phyloP scores from a whole-genome alignment of 2,888 invertebrate species.

The Lasioglossum vierecki region DNA sequence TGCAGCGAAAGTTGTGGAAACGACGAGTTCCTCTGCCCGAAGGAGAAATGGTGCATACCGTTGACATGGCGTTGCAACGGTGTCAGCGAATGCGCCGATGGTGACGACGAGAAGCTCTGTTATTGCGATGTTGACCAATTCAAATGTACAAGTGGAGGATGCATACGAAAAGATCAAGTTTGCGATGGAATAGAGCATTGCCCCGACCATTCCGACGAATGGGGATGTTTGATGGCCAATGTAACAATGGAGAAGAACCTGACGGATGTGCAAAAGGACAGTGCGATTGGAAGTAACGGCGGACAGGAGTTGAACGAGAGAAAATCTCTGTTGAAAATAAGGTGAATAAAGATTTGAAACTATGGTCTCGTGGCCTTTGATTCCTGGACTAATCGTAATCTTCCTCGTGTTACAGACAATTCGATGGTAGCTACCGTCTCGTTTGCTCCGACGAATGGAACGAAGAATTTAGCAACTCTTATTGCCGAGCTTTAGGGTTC shows the following conservation, averaged over 20 bases:
- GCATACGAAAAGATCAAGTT: constrained; percentile 84
- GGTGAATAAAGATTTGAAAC: constrained; percentile 49
- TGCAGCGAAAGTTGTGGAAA: constrained; percentile 85
- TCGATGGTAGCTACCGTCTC: constrained; percentile 80
- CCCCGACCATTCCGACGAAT: constrained; percentile 87
- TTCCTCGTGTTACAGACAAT: constrained; percentile 70
- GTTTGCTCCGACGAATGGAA: constrained; percentile 86
- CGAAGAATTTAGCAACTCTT: constrained; percentile 85
- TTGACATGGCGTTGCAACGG: constrained; percentile 87
- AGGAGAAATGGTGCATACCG: constrained; percentile 87
- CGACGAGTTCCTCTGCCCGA: constrained; percentile 86
- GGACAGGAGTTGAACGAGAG: constrained; percentile 58
- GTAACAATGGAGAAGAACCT: constrained; percentile 64
- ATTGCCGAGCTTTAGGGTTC: constrained; percentile 86
- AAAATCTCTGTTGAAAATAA: constrained; percentile 71
- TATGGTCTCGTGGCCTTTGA: background rate
- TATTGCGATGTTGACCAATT: constrained; percentile 86
- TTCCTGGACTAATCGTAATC: background rate
- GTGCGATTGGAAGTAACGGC: constrained; percentile 53
- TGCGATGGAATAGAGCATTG: constrained; percentile 88
- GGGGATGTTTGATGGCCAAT: constrained; percentile 84
- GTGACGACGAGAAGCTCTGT: constrained; percentile 87
- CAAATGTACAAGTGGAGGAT: constrained; percentile 87
- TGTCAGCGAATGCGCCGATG: constrained; percentile 85
- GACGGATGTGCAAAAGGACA: constrained; percentile 48